These are phyloP conservation scores for Montipora cactus DNA, from an alignment of 64 coral and sea anemone genomes.

Conservation along the genomic window DNA sequence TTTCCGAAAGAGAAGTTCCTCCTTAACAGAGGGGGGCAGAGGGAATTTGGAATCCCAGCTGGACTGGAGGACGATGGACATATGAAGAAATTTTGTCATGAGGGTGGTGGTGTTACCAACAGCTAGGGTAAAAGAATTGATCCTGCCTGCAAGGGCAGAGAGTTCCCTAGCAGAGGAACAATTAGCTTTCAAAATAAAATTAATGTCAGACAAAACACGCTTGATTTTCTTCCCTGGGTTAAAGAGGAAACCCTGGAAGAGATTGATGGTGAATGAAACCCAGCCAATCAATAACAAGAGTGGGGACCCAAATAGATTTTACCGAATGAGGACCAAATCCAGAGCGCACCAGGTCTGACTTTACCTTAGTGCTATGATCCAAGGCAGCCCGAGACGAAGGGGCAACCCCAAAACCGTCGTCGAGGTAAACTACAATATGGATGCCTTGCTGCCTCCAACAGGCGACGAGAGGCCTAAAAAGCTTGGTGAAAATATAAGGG, in stretches of 20 bases:
- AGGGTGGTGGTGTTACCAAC: conserved; percentile 14
- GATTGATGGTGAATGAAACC: conserved; percentile 23
- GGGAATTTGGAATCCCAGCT: conserved; percentile 27
- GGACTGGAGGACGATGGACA: conserved; percentile 26
- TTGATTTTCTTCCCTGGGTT: conserved; percentile 22
- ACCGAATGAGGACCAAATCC: conserved; percentile 46
- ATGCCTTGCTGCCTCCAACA: conserved; percentile 36
- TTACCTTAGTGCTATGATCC: conserved; percentile 10
- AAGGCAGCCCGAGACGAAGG: conserved; percentile 4
- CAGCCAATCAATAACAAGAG: conserved; percentile 37
- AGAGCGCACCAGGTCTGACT: neutral
- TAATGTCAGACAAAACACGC: neutral
- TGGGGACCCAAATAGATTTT: conserved; percentile 1
- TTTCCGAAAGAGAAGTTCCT: no score
- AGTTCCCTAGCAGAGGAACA: neutral
- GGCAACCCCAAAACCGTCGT: conserved; percentile 45
- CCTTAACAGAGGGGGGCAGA: neutral
- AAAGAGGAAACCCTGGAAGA: neutral
- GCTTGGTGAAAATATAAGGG: conserved; percentile 63
- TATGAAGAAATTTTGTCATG: conserved; percentile 23
- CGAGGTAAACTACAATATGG: conserved; percentile 57
- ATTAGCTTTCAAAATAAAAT: neutral
- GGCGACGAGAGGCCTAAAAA: conserved; percentile 56
- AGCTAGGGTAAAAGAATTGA: conserved; percentile 33
- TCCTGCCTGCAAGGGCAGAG: neutral